phyloP scores from a whole-genome alignment of 2,797 vertebrate genomes.

The Hydrolagus colliei region DNA sequence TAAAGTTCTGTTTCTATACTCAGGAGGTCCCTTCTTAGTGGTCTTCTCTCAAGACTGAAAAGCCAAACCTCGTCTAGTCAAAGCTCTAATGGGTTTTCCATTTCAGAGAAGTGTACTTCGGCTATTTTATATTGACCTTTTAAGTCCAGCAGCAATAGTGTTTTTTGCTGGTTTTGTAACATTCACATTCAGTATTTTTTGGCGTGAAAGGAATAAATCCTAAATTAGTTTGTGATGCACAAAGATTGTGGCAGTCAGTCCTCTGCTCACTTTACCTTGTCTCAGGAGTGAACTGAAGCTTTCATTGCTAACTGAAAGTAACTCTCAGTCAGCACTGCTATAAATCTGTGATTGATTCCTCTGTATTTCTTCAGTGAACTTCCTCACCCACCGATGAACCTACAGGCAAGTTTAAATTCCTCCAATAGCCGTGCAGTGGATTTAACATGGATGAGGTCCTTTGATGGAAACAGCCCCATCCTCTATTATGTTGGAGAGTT shows the following conservation, averaged over 20 bases:
- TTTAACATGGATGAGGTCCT: constrained; percentile 87
- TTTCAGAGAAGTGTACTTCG: no score
- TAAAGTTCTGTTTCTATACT: no score
- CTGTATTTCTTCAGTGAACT: constrained; percentile 63
- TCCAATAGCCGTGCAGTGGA: constrained; percentile 68
- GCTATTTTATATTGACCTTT: no score
- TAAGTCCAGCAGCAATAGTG: not conserved
- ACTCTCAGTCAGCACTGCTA: not conserved
- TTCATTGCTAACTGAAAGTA: not conserved
- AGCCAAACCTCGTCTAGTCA: no score
- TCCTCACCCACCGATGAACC: constrained; percentile 85
- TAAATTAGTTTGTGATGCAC: not conserved
- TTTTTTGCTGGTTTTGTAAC: not conserved
- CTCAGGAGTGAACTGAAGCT: not conserved
- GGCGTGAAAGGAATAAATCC: not conserved
- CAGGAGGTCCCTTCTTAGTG: no score
- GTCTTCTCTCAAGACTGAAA: no score
- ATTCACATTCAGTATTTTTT: not conserved
- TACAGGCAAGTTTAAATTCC: constrained; percentile 70
- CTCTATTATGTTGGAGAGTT: constrained; percentile 83
- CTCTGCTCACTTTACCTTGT: not conserved
- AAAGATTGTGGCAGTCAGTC: not conserved
- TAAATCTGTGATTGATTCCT: not conserved
- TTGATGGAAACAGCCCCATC: constrained; percentile 88
- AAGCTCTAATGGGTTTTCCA: no score